Conservation (phyloP, 30 jellyfish, hydroid and myxozoan species). For the Morbakka virulenta region DNA sequence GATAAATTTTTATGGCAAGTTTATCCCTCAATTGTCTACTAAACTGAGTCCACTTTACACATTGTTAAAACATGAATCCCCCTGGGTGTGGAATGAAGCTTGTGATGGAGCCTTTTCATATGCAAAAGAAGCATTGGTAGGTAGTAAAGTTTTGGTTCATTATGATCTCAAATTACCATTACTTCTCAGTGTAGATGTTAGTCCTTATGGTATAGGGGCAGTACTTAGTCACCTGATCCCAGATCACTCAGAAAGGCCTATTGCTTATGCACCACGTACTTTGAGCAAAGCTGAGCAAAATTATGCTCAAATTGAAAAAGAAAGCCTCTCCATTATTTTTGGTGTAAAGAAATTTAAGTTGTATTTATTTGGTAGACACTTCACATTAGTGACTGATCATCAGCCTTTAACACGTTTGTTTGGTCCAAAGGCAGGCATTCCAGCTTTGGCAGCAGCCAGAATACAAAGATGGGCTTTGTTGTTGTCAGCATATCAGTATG, state of each 20-base stretch:
- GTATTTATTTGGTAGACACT: constrained; percentile 8
- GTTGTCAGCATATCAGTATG: background rate
- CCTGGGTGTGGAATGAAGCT: constrained; percentile 12
- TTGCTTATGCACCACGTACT: constrained; percentile 46
- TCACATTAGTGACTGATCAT: constrained; percentile 18
- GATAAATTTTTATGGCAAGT: constrained; percentile 48
- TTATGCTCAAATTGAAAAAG: constrained; percentile 36
- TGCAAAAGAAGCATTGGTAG: constrained; percentile 2
- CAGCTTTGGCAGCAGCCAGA: background rate
- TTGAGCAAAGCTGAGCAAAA: constrained; percentile 16
- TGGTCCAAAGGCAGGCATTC: background rate
- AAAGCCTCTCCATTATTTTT: constrained; percentile 9
- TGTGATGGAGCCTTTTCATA: constrained; percentile 3
- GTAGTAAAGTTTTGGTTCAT: constrained; percentile 20
- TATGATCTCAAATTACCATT: constrained; percentile 28
- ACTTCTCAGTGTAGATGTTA: constrained; percentile 26
- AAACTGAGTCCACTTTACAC: constrained; percentile 17
- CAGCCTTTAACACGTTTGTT: constrained; percentile 11
- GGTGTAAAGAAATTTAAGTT: constrained; percentile 8
- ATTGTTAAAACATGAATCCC: constrained; percentile 12
- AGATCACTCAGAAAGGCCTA: constrained; percentile 8
- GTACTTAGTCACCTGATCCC: constrained; percentile 32
- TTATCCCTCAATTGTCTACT: constrained; percentile 29
- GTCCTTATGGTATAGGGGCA: constrained; percentile 40
- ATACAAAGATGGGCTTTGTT: background rate